phyloP scores from a whole-genome alignment of 2,888 invertebrate genomes.

The Glaucopsyche alexis region DNA sequence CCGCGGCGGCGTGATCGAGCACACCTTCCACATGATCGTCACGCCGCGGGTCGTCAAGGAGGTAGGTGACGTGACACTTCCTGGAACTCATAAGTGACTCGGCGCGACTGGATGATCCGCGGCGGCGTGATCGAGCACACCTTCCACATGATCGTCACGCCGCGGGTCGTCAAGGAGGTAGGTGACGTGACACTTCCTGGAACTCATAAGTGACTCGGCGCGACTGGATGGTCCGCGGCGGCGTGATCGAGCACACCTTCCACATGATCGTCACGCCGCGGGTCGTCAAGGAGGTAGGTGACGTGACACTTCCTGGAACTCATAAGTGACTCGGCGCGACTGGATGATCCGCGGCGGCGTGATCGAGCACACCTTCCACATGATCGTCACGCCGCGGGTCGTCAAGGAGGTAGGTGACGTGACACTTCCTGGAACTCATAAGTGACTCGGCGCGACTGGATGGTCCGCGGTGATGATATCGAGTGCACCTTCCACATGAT shows the following conservation, averaged over 20 bases:
- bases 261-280: conserved; percentile 95
- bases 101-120: conserved; percentile 88
- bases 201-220: conserved; percentile 76
- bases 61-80: conserved; percentile 66
- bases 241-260: conserved; percentile 85
- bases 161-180: conserved; percentile 92
- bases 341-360: conserved; percentile 91
- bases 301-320: not conserved
- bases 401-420: conserved; percentile 85
- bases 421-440: not conserved
- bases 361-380: conserved; percentile 86
- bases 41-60: conserved; percentile 94
- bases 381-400: conserved; percentile 96
- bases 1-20: conserved; percentile 85
- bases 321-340: conserved; percentile 79
- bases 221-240: conserved; percentile 90
- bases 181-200: not conserved
- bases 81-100: conserved; percentile 66
- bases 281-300: conserved; percentile 90
- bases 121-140: conserved; percentile 86
- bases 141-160: conserved; percentile 94
- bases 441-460: conserved; percentile 87
- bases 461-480: conserved; percentile 87
- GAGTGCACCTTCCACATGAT: conserved; percentile 89
- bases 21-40: conserved; percentile 91